Base-by-base conservation (phyloP, 2,888 invertebrate species). In the Ormyrus nitidulus region DNA sequence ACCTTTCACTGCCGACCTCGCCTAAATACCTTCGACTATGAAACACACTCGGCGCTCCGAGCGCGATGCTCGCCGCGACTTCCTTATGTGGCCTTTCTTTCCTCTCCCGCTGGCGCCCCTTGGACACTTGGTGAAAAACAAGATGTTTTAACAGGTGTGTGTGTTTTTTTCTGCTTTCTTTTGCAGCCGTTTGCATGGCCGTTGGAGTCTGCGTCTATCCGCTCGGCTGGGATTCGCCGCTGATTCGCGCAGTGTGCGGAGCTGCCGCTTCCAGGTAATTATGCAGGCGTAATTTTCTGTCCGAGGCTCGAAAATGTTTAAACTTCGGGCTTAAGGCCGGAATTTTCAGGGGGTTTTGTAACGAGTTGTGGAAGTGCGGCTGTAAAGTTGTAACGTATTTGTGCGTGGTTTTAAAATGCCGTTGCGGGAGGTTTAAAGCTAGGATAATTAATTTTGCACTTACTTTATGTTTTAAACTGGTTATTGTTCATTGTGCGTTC, bases 181-280 rank as follows among this genome's bases (percentile, higher is more conserved):
- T 81, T 75, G 2, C 92, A 98, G 98, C 97, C 4, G 91, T 96
- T 48, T 96, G 95, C 86, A 95, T 98, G 95, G 94, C 96, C 75
- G 94, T 95, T 0, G 97, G 97, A 1, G 97, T 98, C 83, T 94
- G 95, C 7, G 94, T 96, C 64, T 99, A 95, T 92, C 98, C 99
- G 0, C 95, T 96, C 7, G 98, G 97, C 0, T 99, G 98, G 97
- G 95, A 96, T 87, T 95, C 96, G 72, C 93, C 94, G 2, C 92
- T 94, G 78, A 96, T 98, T 53, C 94, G 95, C 83, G 94, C 95
- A 87, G 95, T 98, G 0, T 99, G 99, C 87, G 97, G 97, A 0
- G 93, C 95, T 10, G 93, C 95, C 0, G 95, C 96, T 0, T 95
- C 95, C 86, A 95, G 95, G 85, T 96, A 94, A 58, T 72, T 19